Conservation (phyloP, 1,140 invertebrate species). For the Oryzaephilus surinamensis region DNA sequence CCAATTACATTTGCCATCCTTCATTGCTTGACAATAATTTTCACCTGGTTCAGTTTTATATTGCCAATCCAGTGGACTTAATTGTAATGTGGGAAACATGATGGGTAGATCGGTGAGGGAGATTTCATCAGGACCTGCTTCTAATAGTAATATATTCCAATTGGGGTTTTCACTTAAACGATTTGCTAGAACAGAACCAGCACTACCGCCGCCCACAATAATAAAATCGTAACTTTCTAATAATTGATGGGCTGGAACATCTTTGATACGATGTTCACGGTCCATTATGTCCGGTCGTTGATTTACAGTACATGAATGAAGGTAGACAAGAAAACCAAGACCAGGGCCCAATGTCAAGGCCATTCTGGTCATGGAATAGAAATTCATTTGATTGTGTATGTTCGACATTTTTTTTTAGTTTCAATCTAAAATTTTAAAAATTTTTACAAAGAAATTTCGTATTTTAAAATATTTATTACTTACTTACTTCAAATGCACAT, state of each 20-base stretch:
- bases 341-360: slow-evolving; percentile 49
- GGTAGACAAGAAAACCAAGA: slow-evolving; percentile 46
- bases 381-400: slow-evolving; percentile 23
- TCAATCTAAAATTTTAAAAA: background rate
- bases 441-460: background rate
- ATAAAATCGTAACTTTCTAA: slow-evolving; percentile 59
- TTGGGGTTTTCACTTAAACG: slow-evolving; percentile 57
- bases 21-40: slow-evolving; percentile 53
- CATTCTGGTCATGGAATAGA: slow-evolving; percentile 46
- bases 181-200: slow-evolving; percentile 69
- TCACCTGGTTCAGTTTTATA: slow-evolving; percentile 63
- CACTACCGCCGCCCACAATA: slow-evolving; percentile 71
- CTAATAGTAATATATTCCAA: slow-evolving; percentile 66
- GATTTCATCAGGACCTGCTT: slow-evolving; percentile 70
- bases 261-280: slow-evolving; percentile 41
- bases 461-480: too few relatives aligned
- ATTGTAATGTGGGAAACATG: slow-evolving; percentile 61
- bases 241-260: slow-evolving; percentile 39
- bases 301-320: slow-evolving; percentile 47
- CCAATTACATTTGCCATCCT: slow-evolving; percentile 51
- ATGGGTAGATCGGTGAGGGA: slow-evolving; percentile 63
- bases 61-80: slow-evolving; percentile 65
- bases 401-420: slow-evolving; percentile 10
- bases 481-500: too few relatives aligned
- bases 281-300: slow-evolving; percentile 59